A percentile compares a stretch with the other conserved stretches of the same genome.
phyloP scores from a whole-genome alignment of 92 coral and sea anemone species.

The Epizoanthus stellaris region DNA sequence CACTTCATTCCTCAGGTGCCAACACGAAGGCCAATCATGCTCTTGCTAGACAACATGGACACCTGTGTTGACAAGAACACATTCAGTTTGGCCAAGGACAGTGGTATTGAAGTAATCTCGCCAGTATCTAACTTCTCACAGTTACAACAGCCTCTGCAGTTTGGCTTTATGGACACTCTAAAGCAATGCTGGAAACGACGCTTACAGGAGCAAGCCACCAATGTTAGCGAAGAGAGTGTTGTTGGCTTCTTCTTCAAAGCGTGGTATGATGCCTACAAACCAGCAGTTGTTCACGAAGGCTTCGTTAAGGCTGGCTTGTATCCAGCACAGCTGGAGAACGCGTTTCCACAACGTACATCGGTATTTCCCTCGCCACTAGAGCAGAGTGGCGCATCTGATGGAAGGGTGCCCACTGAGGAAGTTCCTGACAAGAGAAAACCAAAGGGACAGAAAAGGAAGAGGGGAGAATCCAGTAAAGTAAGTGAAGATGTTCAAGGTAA shows the following conservation, averaged over 20 bases:
- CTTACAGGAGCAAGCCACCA: background rate
- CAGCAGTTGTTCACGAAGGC: background rate
- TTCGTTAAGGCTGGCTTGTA: background rate
- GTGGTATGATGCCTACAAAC: constrained; percentile 8
- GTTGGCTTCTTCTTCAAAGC: constrained; percentile 4
- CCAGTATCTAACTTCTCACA: constrained; percentile 6
- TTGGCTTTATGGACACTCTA: constrained; percentile 1
- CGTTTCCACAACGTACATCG: background rate
- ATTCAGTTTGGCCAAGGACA: constrained; percentile 2
- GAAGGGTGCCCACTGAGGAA: background rate
- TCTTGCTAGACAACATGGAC: background rate
- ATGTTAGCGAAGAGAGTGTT: background rate
- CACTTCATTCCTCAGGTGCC: constrained; percentile 11
- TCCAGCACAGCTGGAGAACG: background rate
- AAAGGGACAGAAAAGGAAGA: background rate
- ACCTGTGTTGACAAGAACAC: background rate
- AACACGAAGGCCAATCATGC: background rate
- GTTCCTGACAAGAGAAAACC: background rate
- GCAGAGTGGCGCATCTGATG: background rate
- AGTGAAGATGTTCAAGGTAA: no score
- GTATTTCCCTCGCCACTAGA: background rate
- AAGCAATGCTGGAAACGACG: background rate
- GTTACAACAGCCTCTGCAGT: constrained; percentile 1
- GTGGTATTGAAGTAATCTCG: background rate
- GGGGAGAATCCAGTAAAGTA: background rate